phyloP scores from a whole-genome alignment of 2,113 vertebrate genomes.

The Datnioides undecimradiatus region DNA sequence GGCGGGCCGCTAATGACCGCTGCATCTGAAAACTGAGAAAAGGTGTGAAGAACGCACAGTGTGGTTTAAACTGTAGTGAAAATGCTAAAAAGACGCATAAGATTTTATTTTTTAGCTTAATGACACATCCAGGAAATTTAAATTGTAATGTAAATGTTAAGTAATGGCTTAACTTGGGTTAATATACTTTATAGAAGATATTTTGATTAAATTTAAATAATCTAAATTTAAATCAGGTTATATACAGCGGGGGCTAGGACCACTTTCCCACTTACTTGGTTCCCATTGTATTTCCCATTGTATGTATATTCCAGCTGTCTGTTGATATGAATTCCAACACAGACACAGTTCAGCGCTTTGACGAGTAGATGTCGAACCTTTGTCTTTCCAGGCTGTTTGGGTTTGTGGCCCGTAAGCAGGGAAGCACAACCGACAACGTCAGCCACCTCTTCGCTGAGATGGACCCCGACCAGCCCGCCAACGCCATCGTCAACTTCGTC shows the following conservation, averaged over 20 bases:
- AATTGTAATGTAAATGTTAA: no score
- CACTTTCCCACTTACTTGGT: no score
- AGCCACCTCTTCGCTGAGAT: slow-evolving; percentile 98
- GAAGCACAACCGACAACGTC: slow-evolving; percentile 97
- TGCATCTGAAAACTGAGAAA: not conserved
- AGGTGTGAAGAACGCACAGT: no score
- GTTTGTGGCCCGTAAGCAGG: slow-evolving; percentile 97
- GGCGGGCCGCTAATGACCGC: not conserved
- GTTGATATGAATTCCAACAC: no score
- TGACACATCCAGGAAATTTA: no score
- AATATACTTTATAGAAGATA: not conserved
- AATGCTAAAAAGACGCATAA: no score
- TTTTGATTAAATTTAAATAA: no score
- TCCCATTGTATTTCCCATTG: not conserved
- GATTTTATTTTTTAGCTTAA: no score
- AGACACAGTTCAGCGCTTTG: not conserved
- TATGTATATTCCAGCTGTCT: not conserved
- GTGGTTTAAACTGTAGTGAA: no score
- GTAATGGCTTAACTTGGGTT: not conserved
- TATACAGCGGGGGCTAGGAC: no score
- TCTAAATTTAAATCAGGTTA: no score
- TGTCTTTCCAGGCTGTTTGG: slow-evolving; percentile 90
- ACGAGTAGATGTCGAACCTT: not conserved
- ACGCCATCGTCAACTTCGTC: slow-evolving; percentile 98
- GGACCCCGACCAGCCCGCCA: slow-evolving; percentile 94